Conservation (phyloP, 2,113 vertebrate species). For the Silurus asotus region DNA sequence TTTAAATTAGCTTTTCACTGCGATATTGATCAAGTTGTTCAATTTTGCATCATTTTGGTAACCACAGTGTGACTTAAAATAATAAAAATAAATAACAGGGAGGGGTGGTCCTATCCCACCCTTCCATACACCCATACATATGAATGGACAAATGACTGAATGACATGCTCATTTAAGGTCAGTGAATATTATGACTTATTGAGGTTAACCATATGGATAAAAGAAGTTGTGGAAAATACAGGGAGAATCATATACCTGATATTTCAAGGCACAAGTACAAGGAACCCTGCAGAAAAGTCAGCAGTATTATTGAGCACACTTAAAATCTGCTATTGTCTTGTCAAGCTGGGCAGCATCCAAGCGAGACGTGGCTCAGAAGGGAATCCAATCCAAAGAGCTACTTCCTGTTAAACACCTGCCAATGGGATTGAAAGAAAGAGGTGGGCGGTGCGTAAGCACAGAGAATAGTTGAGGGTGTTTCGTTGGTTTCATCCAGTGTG, state of each 20-base stretch:
- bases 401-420: conserved; percentile 44
- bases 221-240: conserved; percentile 25
- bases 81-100: background rate
- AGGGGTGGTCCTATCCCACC: background rate
- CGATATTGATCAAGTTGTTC: too few relatives aligned
- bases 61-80: background rate
- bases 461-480: conserved; percentile 21
- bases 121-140: background rate
- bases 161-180: background rate
- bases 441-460: conserved; percentile 1
- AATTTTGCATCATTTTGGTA: background rate
- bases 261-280: conserved; percentile 2
- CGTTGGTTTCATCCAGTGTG: conserved; percentile 13
- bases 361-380: conserved; percentile 54
- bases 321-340: conserved; percentile 48
- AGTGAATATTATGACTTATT: background rate
- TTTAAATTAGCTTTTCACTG: background rate
- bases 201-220: background rate
- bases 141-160: background rate
- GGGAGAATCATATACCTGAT: background rate
- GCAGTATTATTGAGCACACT: background rate
- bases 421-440: conserved; percentile 20
- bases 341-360: conserved; percentile 51
- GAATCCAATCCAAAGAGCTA: conserved; percentile 39
- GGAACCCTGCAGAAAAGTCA: background rate